phyloP scores from a whole-genome alignment of 2,113 vertebrate genomes.

The Elachura formosa region DNA sequence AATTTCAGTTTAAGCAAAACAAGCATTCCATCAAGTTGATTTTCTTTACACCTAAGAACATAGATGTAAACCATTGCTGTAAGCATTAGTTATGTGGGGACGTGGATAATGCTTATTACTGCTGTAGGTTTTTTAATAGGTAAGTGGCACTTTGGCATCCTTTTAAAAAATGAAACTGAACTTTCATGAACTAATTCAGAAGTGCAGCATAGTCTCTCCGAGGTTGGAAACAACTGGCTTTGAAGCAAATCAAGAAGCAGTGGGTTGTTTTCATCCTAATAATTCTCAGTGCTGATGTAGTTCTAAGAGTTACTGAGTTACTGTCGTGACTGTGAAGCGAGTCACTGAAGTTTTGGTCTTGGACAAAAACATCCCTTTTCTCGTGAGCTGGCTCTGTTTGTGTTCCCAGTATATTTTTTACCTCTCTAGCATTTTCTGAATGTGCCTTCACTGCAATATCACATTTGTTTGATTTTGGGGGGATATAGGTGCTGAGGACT shows the following conservation, averaged over 20 bases:
- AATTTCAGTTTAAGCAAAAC: background rate
- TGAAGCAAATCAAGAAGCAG: background rate
- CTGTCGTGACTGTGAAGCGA: background rate
- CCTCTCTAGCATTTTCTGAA: background rate
- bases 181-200: background rate
- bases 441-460: background rate
- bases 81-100: background rate
- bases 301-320: background rate
- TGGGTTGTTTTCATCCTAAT: background rate
- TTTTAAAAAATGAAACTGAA: background rate
- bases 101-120: background rate
- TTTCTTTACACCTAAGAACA: background rate
- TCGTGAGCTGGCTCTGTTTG: accelerated
- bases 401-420: background rate
- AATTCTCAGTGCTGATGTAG: background rate
- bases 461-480: background rate
- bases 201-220: background rate
- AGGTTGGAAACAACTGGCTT: background rate
- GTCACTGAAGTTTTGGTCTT: background rate
- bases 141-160: background rate
- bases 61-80: background rate
- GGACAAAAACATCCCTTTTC: background rate
- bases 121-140: background rate
- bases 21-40: background rate
- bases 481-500: background rate